Conservation (phyloP, 64 coral and sea anemone species). For the Anthopleura sola region DNA sequence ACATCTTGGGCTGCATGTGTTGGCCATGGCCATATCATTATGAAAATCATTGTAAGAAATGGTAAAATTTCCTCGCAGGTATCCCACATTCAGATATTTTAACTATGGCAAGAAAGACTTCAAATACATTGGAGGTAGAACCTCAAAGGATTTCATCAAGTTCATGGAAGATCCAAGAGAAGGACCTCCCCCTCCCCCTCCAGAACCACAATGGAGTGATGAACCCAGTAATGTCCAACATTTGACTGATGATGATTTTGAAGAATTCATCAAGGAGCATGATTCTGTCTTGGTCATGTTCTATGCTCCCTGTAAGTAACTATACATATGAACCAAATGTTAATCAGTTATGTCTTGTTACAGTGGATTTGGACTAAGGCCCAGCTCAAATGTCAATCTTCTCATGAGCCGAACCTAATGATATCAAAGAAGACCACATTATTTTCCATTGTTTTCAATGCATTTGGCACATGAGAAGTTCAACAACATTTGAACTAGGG, state of each 20-base stretch:
- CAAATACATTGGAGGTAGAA: slow-evolving; percentile 81
- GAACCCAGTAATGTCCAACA: slow-evolving; percentile 65
- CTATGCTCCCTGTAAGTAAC: slow-evolving; percentile 90
- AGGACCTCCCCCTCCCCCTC: slow-evolving; percentile 78
- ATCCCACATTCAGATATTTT: slow-evolving; percentile 90
- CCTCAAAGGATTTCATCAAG: slow-evolving; percentile 90
- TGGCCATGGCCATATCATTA: not conserved
- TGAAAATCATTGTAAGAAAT: not conserved
- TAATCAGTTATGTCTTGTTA: too few species aligned
- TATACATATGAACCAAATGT: too few species aligned
- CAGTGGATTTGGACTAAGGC: too few species aligned
- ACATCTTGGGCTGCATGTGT: too few species aligned
- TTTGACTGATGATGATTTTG: slow-evolving; percentile 64
- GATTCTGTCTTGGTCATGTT: slow-evolving; percentile 91
- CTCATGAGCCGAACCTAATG: too few species aligned
- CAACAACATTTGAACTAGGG: too few species aligned
- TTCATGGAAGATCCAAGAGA: slow-evolving; percentile 94
- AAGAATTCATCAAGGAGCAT: slow-evolving; percentile 57
- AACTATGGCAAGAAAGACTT: slow-evolving; percentile 97
- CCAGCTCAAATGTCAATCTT: too few species aligned
- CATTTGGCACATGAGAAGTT: too few species aligned
- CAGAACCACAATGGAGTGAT: slow-evolving; percentile 71
- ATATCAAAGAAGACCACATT: too few species aligned
- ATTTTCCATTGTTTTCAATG: too few species aligned
- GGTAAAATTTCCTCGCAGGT: slow-evolving; percentile 40